phyloP scores from a whole-genome alignment of 2,888 invertebrate genomes.

The Melanargia galathea region DNA sequence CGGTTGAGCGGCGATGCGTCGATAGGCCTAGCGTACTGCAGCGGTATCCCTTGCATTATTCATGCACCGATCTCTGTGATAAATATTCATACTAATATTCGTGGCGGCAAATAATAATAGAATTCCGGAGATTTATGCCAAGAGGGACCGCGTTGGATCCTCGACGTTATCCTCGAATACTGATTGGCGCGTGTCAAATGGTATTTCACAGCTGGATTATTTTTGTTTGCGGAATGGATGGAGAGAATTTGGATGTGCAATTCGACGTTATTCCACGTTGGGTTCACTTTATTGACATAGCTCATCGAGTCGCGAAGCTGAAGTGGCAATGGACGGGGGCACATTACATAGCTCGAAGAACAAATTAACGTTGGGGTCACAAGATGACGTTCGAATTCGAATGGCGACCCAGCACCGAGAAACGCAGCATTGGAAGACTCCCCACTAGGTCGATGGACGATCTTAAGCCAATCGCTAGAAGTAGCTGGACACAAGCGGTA shows the following conservation, averaged over 20 bases:
- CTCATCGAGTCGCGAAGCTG: too few relatives aligned
- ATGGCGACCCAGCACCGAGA: too few relatives aligned
- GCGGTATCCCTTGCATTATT: conserved; percentile 34
- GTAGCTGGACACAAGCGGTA: too few relatives aligned
- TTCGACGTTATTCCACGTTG: not conserved
- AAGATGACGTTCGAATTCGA: too few relatives aligned
- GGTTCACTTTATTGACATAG: too few relatives aligned
- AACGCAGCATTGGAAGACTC: too few relatives aligned
- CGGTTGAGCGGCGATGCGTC: conserved; percentile 47
- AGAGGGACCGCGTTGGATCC: conserved; percentile 25
- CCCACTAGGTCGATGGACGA: too few relatives aligned
- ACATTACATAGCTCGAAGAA: too few relatives aligned
- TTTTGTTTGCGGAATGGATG: conserved; percentile 21
- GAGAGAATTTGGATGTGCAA: not conserved
- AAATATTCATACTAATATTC: conserved; percentile 41
- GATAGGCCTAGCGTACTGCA: conserved; percentile 37
- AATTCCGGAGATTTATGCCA: conserved; percentile 31
- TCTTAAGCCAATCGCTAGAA: too few relatives aligned
- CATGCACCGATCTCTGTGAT: conserved; percentile 35
- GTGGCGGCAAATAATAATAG: conserved; percentile 36
- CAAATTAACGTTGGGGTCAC: too few relatives aligned
- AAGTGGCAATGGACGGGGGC: too few relatives aligned
- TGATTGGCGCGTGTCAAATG: conserved; percentile 22
- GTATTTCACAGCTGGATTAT: conserved; percentile 13
- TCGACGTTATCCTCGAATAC: conserved; percentile 20